A percentile compares a stretch with the other conserved stretches of the same genome.
These are phyloP conservation scores for Amphiprion ocellaris DNA, from an alignment of 2,113 vertebrate species.

Conservation along the genomic window DNA sequence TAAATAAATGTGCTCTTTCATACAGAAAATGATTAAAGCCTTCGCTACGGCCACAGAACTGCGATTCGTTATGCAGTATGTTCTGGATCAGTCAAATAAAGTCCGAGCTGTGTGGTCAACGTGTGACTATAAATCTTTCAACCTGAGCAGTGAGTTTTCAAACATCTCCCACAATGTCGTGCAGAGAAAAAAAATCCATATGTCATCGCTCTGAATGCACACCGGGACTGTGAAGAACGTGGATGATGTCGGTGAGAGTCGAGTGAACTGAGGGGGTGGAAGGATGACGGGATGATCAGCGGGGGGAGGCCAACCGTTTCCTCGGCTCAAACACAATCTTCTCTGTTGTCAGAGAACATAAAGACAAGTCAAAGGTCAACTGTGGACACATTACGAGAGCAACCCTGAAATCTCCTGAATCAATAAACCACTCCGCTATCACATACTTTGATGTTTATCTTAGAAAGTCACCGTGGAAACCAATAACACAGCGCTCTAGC, in stretches of 20 bases:
- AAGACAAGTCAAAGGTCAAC: constrained; percentile 67
- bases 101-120: neutral
- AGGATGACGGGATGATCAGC: constrained; percentile 17
- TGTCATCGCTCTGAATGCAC: neutral
- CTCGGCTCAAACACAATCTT: constrained; percentile 29
- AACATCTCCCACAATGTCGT: constrained; percentile 10
- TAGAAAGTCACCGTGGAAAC: constrained; percentile 69
- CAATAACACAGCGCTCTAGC: constrained; percentile 48
- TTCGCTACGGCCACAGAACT: neutral
- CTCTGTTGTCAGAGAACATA: constrained; percentile 65
- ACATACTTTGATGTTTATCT: constrained; percentile 73
- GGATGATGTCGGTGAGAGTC: neutral
- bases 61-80: neutral
- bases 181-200: constrained; percentile 1
- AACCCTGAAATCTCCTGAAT: constrained; percentile 59
- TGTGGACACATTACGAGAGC: constrained; percentile 50
- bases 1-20: neutral
- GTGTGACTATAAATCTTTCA: constrained; percentile 25
- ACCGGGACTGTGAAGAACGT: neutral
- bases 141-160: constrained; percentile 2
- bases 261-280: constrained; percentile 40
- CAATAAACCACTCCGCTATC: constrained; percentile 64
- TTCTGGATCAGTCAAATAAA: constrained; percentile 4
- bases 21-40: neutral
- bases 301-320: constrained; percentile 10